phyloP scores from a whole-genome alignment of 2,888 invertebrate genomes.

The Drosophila acutilabella region DNA sequence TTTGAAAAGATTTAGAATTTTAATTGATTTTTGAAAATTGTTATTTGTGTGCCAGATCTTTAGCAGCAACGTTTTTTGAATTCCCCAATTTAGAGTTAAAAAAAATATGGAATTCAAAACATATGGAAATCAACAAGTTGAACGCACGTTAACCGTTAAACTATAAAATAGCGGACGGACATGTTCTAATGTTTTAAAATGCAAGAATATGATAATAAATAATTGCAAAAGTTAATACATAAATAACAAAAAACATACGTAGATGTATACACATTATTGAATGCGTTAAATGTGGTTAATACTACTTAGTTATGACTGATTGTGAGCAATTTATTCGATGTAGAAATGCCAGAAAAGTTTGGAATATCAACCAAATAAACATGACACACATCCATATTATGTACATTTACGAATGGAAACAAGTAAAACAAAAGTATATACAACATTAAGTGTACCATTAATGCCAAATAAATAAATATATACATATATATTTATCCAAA shows the following conservation, averaged over 20 bases:
- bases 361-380: constrained; percentile 32
- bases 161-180: constrained; percentile 39
- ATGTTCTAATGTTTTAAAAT: constrained; percentile 42
- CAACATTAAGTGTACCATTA: constrained; percentile 49
- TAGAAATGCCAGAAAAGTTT: constrained; percentile 34
- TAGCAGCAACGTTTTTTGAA: constrained; percentile 30
- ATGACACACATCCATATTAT: constrained; percentile 34
- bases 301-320: constrained; percentile 60
- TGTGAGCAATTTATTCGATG: constrained; percentile 57
- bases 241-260: constrained; percentile 38
- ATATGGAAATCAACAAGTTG: constrained; percentile 19
- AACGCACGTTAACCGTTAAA: constrained; percentile 34
- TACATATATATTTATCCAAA: constrained; percentile 58
- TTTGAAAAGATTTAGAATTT: constrained; percentile 28
- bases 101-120: constrained; percentile 20
- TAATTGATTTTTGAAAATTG: constrained; percentile 49
- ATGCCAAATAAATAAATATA: constrained; percentile 72
- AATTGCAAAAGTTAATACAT: constrained; percentile 30
- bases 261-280: constrained; percentile 37
- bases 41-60: constrained; percentile 43
- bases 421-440: constrained; percentile 32
- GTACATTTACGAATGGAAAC: constrained; percentile 40
- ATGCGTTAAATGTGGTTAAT: constrained; percentile 41
- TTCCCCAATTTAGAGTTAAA: constrained; percentile 24
- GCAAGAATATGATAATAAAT: constrained; percentile 42